phyloP scores from a whole-genome alignment of 2,797 vertebrate genomes.

The Molothrus ater region DNA sequence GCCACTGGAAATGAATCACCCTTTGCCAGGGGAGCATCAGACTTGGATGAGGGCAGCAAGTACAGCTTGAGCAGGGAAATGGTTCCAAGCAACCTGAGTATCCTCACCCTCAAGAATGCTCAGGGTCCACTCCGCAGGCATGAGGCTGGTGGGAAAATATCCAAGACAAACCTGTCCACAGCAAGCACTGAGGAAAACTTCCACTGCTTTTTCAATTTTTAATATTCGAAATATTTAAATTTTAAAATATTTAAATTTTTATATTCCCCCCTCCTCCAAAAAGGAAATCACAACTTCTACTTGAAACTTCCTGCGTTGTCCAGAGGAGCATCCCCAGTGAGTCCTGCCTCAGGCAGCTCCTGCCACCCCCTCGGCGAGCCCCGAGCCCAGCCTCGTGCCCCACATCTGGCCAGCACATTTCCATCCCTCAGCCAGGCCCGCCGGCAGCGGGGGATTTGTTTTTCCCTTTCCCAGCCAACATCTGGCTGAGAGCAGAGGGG shows the following conservation, averaged over 20 bases:
- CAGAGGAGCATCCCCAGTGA: not conserved
- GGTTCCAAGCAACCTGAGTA: not conserved
- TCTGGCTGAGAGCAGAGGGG: not conserved
- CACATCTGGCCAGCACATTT: not conserved
- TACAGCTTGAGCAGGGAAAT: not conserved
- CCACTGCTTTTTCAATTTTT: not conserved
- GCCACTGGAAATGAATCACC: not conserved
- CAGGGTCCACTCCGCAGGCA: not conserved
- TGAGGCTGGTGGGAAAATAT: not conserved
- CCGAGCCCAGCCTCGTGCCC: not conserved
- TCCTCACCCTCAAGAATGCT: not conserved
- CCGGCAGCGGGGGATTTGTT: not conserved
- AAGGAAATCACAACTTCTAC: not conserved
- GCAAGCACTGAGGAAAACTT: not conserved
- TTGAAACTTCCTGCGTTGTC: not conserved
- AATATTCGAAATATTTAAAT: not conserved
- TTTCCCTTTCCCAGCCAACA: conserved; percentile 31
- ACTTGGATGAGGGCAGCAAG: not conserved
- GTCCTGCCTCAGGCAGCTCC: not conserved
- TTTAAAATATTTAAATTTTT: not conserved
- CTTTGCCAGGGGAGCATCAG: not conserved
- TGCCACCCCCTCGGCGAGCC: accelerated
- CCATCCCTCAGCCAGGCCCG: not conserved
- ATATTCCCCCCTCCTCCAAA: accelerated
- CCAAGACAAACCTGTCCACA: not conserved